These are phyloP conservation scores for Pseudomugil gertrudae DNA, from an alignment of 2,797 vertebrate genomes.

Conservation along the genomic window DNA sequence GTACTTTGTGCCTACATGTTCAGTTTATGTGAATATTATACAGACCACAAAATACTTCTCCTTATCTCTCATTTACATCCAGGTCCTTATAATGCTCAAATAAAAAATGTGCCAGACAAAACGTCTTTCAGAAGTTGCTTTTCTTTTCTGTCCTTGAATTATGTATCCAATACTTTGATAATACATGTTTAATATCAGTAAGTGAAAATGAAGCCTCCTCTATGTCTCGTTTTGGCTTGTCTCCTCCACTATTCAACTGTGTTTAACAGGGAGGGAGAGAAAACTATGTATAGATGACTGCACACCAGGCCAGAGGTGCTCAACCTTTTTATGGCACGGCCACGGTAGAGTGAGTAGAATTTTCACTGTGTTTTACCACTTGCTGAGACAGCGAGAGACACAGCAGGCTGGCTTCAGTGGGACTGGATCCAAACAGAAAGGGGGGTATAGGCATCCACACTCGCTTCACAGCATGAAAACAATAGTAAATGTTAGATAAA, in stretches of 20 bases:
- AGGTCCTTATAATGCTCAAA: neutral
- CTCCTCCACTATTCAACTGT: neutral
- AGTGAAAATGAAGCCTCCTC: neutral
- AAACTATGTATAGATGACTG: slow-evolving; percentile 7
- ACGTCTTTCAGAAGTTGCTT: no score
- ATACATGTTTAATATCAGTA: neutral
- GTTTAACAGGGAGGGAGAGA: slow-evolving; percentile 15
- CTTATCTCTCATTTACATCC: no score
- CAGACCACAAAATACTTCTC: no score
- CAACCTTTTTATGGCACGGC: slow-evolving; percentile 24
- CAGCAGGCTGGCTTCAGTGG: slow-evolving; percentile 37
- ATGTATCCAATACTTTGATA: no score
- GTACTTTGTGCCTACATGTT: no score
- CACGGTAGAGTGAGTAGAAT: slow-evolving; percentile 22
- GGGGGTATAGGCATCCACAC: slow-evolving; percentile 7
- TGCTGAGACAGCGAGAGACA: slow-evolving; percentile 32
- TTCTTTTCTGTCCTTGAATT: neutral
- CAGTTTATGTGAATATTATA: no score
- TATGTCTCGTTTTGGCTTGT: slow-evolving; percentile 4
- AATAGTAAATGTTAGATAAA: slow-evolving; percentile 11
- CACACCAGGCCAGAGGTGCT: slow-evolving; percentile 24
- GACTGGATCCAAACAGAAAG: slow-evolving; percentile 24
- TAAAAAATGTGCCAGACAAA: no score
- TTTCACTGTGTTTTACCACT: slow-evolving; percentile 40
- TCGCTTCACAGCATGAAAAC: slow-evolving; percentile 18